Base-by-base conservation (phyloP, 2,888 invertebrate species). In the Macrosoma leucophasiata region DNA sequence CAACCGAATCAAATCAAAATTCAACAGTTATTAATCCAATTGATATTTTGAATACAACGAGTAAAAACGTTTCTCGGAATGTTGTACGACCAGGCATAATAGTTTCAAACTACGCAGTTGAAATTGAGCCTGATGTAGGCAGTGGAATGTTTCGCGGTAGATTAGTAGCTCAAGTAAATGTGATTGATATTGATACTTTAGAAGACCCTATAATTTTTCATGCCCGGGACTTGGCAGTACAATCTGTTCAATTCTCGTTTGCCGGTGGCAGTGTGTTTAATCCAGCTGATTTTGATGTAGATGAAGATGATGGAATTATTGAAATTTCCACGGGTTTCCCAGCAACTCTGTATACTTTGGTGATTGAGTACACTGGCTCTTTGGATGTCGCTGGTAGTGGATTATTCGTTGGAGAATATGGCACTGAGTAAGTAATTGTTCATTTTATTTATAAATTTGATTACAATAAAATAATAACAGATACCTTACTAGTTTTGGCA, bases 81-180 rank as follows among this genome's bases (percentile, higher is more conserved):
- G 43, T 54, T 26, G 36, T 72, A 14, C 56, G 73, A 38, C 68
- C 71, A 4, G 76, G 69, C 3, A 63, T 74, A 58, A 7, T 15
- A 1, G 50, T 66, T 1, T 45, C 31, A 2, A 52, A 42, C 11
- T 72, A 74, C 22, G n/a, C 12, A 0, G 36, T 77, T 4, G 52
- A 55, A 41, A 34, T 77, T 3, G 43, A 52, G 4, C 54, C 64
- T 1, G 34, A 71, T 35, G 23, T 49, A 2, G 33, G 39, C 2
- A 44, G 19, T 22, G 54, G 51, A 0, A 52, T 48, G 0, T 77
- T 76, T 38, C 38, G 10, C 36, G 77, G 72, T 11, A 39, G 24
- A 34, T 42, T 57, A 13, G 29, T 34, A 5, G 48, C 59, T n/a
- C 39, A 56, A 33, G 60, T 76, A 4, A 23, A 39, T 4, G 45